Base-by-base conservation (phyloP, 2,113 vertebrate species). In the Hymenochirus boettgeri region DNA sequence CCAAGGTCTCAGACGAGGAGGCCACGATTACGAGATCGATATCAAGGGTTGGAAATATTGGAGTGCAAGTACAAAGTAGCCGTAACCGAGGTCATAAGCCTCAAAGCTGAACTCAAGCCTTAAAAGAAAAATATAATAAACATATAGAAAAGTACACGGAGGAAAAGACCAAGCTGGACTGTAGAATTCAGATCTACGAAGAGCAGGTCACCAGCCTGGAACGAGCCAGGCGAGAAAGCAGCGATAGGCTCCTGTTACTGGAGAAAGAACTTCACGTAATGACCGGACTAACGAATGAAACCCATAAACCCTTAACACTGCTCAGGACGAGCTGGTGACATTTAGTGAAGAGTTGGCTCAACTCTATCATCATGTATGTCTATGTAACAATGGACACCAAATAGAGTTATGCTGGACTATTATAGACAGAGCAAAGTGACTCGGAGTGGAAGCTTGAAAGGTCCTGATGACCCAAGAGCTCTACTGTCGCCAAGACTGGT, bases 361-460 rank as follows among this genome's bases (percentile, higher is more conserved):
- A 87, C 94, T 99, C 12, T 99, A 99, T 76, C 96, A 99, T 77
- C 96, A 98, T 0, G 96, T 99, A 29, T 97, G 96, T 79, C 79
- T 99, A 67, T 99, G 96, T 85, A 99, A 99, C 76, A 99, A 99
- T 0, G 95, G 99, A 99, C 94, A 0, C 96, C 96, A 1, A 99
- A 97, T 80, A 90, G 95, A 7, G 94, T 99, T 71, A 98, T 98
- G 96, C 83, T 99, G 76, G 96, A 99, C 84, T 99, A 98, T 72
- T 98, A 98, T 53, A 87, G 94, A 53, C 96, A 98, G 79, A 94
- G 95, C 76, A 89, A 93, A 29, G 89, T 87, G 27, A 93, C 95
- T 5, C 93, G 96, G 25, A 88, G 86, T 0, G 91, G 95, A 71
- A 95, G 94, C 78, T 85, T 97, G 45, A 98, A 97, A 74, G 94